phyloP scores from a whole-genome alignment of 2,113 vertebrate species.

The Semicossyphus pulcher region DNA sequence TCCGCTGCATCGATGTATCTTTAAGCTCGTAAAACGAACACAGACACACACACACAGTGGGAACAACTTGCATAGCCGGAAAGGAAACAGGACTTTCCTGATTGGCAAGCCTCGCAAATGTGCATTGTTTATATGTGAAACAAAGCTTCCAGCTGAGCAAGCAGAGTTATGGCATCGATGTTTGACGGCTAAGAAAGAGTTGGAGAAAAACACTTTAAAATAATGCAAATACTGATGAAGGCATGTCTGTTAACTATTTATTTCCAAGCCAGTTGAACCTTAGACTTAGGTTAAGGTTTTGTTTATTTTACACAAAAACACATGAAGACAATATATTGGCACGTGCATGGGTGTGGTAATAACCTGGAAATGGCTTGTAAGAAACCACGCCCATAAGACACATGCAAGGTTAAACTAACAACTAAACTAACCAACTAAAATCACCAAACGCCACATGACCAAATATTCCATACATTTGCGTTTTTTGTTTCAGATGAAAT shows the following conservation, averaged over 20 bases:
- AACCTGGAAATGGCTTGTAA: too few relatives aligned
- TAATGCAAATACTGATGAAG: neutral
- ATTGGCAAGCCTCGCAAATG: slow-evolving; percentile 20
- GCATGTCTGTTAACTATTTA: too few relatives aligned
- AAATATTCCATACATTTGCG: too few relatives aligned
- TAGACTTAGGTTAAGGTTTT: neutral
- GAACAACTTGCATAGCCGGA: neutral
- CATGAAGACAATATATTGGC: neutral
- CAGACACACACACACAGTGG: neutral
- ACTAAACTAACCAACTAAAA: too few relatives aligned
- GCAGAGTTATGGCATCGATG: neutral
- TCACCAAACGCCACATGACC: too few relatives aligned
- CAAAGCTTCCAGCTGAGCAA: slow-evolving; percentile 10
- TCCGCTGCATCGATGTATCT: neutral
- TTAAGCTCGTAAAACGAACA: neutral
- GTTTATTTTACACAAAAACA: neutral
- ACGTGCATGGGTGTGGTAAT: too few relatives aligned
- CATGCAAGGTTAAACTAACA: too few relatives aligned
- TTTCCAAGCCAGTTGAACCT: too few relatives aligned
- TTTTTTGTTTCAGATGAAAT: too few relatives aligned
- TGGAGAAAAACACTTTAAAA: neutral
- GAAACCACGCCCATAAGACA: too few relatives aligned
- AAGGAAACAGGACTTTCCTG: slow-evolving; percentile 47
- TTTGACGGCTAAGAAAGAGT: neutral
- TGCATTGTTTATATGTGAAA: slow-evolving; percentile 13